These are phyloP conservation scores for Syngnathoides biaculeatus DNA, from an alignment of 2,113 vertebrate species.

Conservation along the genomic window DNA sequence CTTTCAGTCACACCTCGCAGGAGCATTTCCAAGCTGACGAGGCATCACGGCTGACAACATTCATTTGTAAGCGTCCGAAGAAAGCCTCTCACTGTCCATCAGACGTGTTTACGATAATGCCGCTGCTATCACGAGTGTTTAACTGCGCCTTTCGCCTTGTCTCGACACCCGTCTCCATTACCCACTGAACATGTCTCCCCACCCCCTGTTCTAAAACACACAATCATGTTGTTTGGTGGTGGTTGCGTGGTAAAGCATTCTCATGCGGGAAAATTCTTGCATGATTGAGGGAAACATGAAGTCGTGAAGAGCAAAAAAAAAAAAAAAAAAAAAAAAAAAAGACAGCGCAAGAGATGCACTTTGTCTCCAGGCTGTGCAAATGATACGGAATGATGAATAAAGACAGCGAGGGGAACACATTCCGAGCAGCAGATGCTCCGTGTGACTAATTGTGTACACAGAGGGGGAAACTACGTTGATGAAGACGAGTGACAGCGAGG, in stretches of 20 bases:
- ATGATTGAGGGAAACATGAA: slow-evolving; percentile 9
- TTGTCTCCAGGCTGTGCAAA: slow-evolving; percentile 7
- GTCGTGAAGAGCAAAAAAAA: neutral
- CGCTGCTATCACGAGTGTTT: slow-evolving; percentile 12
- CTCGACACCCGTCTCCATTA: slow-evolving; percentile 24
- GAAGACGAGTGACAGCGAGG: slow-evolving; percentile 18
- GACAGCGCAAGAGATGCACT: neutral
- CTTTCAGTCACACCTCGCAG: slow-evolving; percentile 42
- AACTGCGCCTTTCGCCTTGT: slow-evolving; percentile 16
- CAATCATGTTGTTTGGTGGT: slow-evolving; percentile 27
- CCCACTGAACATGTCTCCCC: neutral
- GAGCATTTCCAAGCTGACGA: slow-evolving; percentile 40
- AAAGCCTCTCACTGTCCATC: slow-evolving; percentile 31
- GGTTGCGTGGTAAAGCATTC: slow-evolving; percentile 16
- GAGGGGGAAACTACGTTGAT: slow-evolving; percentile 24
- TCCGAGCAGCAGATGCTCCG: slow-evolving; percentile 38
- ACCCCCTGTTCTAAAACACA: slow-evolving; percentile 32
- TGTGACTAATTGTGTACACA: slow-evolving; percentile 42
- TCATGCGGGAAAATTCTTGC: slow-evolving; percentile 14
- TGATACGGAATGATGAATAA: slow-evolving; percentile 14
- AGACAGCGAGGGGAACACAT: slow-evolving; percentile 13
- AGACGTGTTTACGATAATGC: slow-evolving; percentile 11
- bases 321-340: neutral
- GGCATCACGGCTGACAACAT: slow-evolving; percentile 34
- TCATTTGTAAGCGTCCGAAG: slow-evolving; percentile 38